Evolutionary conservation across 2,797 vertebrate genomes (phyloP), one percentile per base, ranked within the genome.

Genomic region (Uromys caudimaculatus): DNA sequence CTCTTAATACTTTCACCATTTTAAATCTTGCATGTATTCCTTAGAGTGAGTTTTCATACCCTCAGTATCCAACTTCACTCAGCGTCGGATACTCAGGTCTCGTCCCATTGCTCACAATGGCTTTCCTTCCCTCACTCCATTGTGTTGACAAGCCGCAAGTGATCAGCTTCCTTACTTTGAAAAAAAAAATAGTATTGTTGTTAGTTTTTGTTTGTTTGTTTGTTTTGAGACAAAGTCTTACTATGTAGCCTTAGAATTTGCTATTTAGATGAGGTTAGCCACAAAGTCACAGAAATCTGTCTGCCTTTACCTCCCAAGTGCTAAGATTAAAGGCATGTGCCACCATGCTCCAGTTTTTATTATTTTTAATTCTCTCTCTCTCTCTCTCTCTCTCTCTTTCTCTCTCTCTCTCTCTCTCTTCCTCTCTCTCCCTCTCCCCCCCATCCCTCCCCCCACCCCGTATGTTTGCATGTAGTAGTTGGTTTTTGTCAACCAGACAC

Each of bases 1-100:
- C 67, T 92, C 44, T 62, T 44, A 83, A 62, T 60, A 69, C 23
- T 76, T 44, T 52, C 50, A 52, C 62, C 75, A 62, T 84, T 93
- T 71, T 69, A 32, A 16, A n/a, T 69, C 3, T 71, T 50, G 50
- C 1, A 0, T 88, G 64, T 52, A 69, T 35, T 10, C 64, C 67
- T 92, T 73, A 60, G 41, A 89, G 67, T 90, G 89, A 75, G 71
- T 54, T 83, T 95, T 90, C 81, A 54, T 52, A 3, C 77, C 9
- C 32, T 76, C 47, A 81, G 41, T 23, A 29, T 78, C 32, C 27
- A 67, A 1, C 56, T 76, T 77, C 47, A 86, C 79, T 82, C 87
- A 64, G 71, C 12, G 21, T 94, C 90, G 92, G 38, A 82, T 88
- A 41, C 71, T 47, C 6, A 19, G 38, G 81, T 86, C 81, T 24